Evolutionary conservation across 2,113 vertebrate genomes (phyloP).

Genomic region (Nerophis lumbriciformis): DNA sequence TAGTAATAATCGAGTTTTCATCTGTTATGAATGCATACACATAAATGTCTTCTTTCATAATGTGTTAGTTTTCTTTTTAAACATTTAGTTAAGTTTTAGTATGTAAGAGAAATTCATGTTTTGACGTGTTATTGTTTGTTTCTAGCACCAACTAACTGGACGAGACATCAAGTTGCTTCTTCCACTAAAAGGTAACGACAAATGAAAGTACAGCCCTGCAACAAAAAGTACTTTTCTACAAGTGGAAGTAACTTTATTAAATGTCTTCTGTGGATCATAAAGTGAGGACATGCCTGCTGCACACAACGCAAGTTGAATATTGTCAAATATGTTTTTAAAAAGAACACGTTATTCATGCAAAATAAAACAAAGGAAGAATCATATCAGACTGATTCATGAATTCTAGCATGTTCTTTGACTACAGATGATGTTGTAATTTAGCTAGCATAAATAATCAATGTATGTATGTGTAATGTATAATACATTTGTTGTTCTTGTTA

Average conservation of each 20-base stretch:
- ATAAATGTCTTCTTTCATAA: too few species aligned
- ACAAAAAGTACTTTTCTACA: conserved; percentile 2
- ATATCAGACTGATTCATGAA: background rate
- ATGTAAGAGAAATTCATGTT: background rate
- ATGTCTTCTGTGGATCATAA: conserved; percentile 12
- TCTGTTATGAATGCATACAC: too few species aligned
- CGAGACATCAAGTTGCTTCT: conserved; percentile 66
- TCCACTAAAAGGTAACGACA: conserved; percentile 64
- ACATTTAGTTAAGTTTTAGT: background rate
- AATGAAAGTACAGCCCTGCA: too few species aligned
- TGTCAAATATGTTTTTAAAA: too few species aligned
- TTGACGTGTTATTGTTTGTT: background rate
- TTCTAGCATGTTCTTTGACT: conserved; percentile 7
- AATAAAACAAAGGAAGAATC: background rate
- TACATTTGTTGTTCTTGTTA: conserved; percentile 4
- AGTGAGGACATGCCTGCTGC: conserved; percentile 2
- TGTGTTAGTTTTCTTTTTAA: too few species aligned
- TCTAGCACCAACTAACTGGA: conserved; percentile 67
- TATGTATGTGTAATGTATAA: too few species aligned
- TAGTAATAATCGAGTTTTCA: too few species aligned
- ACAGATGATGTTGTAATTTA: conserved; percentile 15
- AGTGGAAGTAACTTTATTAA: background rate
- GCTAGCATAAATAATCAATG: conserved; percentile 29
- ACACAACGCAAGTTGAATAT: too few species aligned
- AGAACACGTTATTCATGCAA: too few species aligned